Evolutionary conservation across 1,140 invertebrate species (phyloP), one percentile per base, ranked within the genome.

Genomic region (Zophobas morio): DNA sequence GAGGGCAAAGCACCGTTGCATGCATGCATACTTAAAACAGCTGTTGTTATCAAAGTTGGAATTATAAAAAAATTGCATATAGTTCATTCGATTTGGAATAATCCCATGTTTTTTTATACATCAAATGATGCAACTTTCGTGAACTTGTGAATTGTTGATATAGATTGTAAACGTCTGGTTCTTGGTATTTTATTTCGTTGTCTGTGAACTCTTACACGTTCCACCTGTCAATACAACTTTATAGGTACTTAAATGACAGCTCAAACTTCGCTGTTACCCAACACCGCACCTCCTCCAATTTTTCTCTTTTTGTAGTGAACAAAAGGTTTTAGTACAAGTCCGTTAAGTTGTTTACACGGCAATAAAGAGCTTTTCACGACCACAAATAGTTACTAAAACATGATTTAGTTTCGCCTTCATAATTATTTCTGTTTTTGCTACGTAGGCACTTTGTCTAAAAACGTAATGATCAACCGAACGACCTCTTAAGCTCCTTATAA

Each of bases 401-500:
- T 57, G 54, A 35, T 57, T 57, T 33, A 57, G 35, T 35, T 4
- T 8, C 8, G 32, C 6, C n/a, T 42, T 66, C 37, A 42, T 66
- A 42, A 20, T 42, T 66, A 8, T 66, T 60, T 60, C 34, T 35
- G 35, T 39, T 66, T 66, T 40, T 66, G 60, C 60, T 32, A 66
- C 60, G 39, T 66, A 20, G 39, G 39, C 60, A 66, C 8, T 51
- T 51, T 20, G 49, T 20, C 49, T 66, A 42, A 66, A 66, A 32
- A 20, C 35, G 6, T 51, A 51, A 51, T 51, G 49, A 51, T 20
- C 4, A 51, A 20, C 4, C 4, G n/a, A 66, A 66, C 60, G 60
- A 20, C 60, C 60, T 66, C 60, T 47, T 66, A 66, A 66, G 8
- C 39, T 8, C 0, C 60, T 66, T 47, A 66, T 66, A 66, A 66